These are phyloP conservation scores for Pardalotus punctatus DNA, from an alignment of 2,113 vertebrate species.

Conservation along the genomic window DNA sequence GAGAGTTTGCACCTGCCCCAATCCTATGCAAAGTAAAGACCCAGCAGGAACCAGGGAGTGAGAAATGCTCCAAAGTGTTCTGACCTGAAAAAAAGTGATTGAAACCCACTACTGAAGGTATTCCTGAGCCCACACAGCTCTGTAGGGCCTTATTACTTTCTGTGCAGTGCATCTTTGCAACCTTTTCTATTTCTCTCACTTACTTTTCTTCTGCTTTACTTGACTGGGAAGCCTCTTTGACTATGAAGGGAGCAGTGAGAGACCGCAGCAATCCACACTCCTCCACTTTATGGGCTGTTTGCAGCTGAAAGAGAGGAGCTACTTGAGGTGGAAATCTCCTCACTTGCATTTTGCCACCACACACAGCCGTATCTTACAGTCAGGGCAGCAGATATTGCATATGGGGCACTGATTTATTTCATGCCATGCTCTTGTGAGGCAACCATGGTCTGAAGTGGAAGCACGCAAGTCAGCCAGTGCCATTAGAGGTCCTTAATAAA, in stretches of 20 bases:
- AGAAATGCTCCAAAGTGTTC: not conserved
- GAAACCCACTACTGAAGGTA: not conserved
- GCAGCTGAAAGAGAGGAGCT: not conserved
- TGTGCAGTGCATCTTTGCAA: not conserved
- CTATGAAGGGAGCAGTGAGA: not conserved
- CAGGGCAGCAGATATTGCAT: not conserved
- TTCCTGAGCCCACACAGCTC: not conserved
- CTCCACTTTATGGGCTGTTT: not conserved
- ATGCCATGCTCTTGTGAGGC: not conserved
- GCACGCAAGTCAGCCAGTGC: not conserved
- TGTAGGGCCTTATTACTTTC: not conserved
- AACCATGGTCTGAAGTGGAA: not conserved
- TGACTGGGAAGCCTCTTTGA: not conserved
- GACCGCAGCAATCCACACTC: accelerated
- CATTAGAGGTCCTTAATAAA: constrained; percentile 29
- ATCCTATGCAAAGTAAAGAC: not conserved
- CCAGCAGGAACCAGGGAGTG: not conserved
- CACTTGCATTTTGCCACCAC: not conserved
- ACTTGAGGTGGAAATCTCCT: not conserved
- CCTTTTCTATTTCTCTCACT: not conserved
- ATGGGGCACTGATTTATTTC: not conserved
- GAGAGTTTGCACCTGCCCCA: not conserved
- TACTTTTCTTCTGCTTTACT: not conserved
- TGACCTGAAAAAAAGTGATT: not conserved
- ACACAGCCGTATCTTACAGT: not conserved